Percentiles rank a stretch among this genome's conserved stretches.
phyloP scores from a whole-genome alignment of 2,113 vertebrate genomes.

The Telmatochromis sp. region DNA sequence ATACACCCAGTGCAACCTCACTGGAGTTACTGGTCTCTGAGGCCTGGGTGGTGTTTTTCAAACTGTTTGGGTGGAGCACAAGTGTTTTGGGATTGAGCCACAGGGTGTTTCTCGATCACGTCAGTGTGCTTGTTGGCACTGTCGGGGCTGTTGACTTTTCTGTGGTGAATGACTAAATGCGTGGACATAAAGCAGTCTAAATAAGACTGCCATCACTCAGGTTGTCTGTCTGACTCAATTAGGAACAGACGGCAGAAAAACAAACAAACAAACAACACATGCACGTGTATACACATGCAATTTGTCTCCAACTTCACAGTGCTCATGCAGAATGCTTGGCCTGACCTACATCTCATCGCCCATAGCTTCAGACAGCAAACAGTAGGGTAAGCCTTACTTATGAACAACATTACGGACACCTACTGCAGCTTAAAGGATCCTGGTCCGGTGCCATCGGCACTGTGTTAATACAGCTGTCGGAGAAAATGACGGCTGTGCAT shows the following conservation, averaged over 20 bases:
- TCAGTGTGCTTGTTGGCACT: background rate
- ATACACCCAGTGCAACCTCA: background rate
- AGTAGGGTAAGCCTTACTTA: conserved; percentile 58
- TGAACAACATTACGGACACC: conserved; percentile 18
- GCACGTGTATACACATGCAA: background rate
- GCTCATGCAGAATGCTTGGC: background rate
- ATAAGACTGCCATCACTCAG: background rate
- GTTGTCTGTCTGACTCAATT: background rate
- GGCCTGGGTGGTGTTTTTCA: conserved; percentile 19
- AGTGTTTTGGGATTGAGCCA: background rate
- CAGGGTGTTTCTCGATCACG: background rate
- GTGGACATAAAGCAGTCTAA: background rate
- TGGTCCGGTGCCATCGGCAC: background rate
- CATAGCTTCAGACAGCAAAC: conserved; percentile 34
- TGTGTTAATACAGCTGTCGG: background rate
- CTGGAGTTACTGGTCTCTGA: background rate
- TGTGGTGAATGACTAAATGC: background rate
- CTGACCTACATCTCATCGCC: conserved; percentile 46
- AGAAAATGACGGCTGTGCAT: conserved; percentile 7
- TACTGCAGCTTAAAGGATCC: conserved; percentile 24
- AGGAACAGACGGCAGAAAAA: background rate
- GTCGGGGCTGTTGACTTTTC: background rate
- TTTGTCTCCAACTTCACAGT: background rate
- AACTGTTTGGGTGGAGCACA: conserved; percentile 34
- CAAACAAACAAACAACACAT: background rate